A percentile compares a stretch with the other conserved stretches of the same genome.
phyloP scores from a whole-genome alignment of 2,888 invertebrate genomes.

The Tiliacea aurago region DNA sequence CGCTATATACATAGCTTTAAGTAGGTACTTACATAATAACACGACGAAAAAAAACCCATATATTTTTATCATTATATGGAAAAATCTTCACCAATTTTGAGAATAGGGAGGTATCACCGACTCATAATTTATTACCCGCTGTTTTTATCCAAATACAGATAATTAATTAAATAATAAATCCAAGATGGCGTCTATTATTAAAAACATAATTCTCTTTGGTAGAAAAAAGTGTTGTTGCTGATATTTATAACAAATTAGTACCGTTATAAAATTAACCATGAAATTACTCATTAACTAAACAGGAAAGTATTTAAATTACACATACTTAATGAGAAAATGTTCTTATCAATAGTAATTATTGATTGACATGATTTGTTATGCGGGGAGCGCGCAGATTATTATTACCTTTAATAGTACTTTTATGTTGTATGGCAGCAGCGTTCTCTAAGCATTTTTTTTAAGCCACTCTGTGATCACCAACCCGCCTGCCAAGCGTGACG shows the following conservation, averaged over 20 bases:
- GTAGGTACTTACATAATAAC: conserved; percentile 7
- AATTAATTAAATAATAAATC: background rate
- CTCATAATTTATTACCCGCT: background rate
- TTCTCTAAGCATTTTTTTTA: too few relatives aligned
- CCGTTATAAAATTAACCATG: background rate
- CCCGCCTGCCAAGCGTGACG: too few relatives aligned
- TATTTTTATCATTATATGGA: background rate
- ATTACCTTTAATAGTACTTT: too few relatives aligned
- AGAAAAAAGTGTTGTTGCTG: too few relatives aligned
- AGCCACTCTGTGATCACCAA: too few relatives aligned
- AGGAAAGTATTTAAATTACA: background rate
- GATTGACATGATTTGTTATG: background rate
- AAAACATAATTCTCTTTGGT: background rate
- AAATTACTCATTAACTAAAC: conserved; percentile 4
- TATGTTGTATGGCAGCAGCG: too few relatives aligned
- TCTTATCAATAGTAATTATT: too few relatives aligned
- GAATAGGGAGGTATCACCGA: background rate
- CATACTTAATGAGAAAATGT: too few relatives aligned
- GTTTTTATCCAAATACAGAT: background rate
- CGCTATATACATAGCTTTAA: too few relatives aligned
- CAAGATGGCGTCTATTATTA: background rate
- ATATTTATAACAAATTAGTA: background rate
- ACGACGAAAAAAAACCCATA: background rate
- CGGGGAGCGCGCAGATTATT: too few relatives aligned
- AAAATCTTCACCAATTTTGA: background rate